A percentile compares a stretch with the other conserved stretches of the same genome.
phyloP scores from a whole-genome alignment of 2,888 invertebrate genomes.

The Halictus quadricinctus region DNA sequence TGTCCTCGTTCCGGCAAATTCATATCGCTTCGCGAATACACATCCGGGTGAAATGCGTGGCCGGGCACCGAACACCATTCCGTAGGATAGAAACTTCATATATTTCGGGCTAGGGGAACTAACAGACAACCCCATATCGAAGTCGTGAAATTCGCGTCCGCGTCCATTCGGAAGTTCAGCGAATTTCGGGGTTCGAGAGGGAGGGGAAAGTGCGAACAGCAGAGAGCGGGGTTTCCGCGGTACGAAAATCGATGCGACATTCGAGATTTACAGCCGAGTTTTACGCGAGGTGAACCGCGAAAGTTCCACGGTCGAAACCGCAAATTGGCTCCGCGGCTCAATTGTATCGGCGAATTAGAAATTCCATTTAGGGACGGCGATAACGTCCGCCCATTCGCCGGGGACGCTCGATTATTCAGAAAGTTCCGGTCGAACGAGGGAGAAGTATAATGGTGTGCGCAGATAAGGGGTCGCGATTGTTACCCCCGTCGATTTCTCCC shows the following conservation, averaged over 20 bases:
- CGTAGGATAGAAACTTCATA: neutral
- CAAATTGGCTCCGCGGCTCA: conserved; percentile 50
- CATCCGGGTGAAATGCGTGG: neutral
- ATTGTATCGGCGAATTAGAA: conserved; percentile 67
- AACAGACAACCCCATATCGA: conserved; percentile 6
- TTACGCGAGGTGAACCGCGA: conserved; percentile 39
- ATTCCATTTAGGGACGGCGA: conserved; percentile 63
- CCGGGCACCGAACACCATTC: neutral
- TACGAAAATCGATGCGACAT: conserved; percentile 35
- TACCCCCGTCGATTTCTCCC: conserved; percentile 23
- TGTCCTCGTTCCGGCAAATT: neutral
- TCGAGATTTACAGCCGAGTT: conserved; percentile 40
- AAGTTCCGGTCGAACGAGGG: conserved; percentile 48
- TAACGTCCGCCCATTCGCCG: conserved; percentile 36
- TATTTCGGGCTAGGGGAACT: neutral
- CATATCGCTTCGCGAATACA: neutral
- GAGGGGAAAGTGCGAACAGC: conserved; percentile 31
- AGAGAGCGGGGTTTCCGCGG: neutral
- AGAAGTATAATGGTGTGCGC: conserved; percentile 33
- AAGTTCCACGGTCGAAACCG: conserved; percentile 40
- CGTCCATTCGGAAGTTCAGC: conserved; percentile 66
- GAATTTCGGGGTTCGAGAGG: conserved; percentile 52
- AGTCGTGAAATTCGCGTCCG: conserved; percentile 54
- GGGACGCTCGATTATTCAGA: conserved; percentile 61
- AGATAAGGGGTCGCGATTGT: conserved; percentile 32